Evolutionary conservation across 1,140 invertebrate genomes (phyloP), one percentile per base, ranked within the genome.

Genomic region (Teleopsis dalmanni): DNA sequence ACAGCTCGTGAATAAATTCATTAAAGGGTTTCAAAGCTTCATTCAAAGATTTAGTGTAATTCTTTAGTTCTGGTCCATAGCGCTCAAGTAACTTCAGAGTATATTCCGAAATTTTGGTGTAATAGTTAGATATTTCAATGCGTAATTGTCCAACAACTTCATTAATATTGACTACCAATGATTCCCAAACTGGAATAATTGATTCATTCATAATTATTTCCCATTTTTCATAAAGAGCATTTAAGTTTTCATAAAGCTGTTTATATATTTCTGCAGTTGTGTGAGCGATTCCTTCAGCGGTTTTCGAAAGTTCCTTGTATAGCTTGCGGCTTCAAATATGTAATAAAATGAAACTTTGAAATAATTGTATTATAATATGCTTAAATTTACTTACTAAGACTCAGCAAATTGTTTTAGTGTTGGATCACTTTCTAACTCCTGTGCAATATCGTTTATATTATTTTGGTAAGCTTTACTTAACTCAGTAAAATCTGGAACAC

Each of bases 341-440:
- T 29, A 43, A 16, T 16, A 19, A 40, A 26, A 46, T 21, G 36
- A 47, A 11, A 10, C 18, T 14, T 16, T 11, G 10, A 34, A 16
- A 34, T 21, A 22, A 25, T 13, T 23, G 23, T 41, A 41, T 35
- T n/a, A n/a, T 34, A 34, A 13, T 34, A 42, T 3, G 2, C 18
- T 40, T 23, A 9, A 31, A 23, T 14, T 9, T 37, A 55, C 64
- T 62, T 57, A 66, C 64, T 82, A 58, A n/a, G 73, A 68, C 27
- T 81, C 76, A n/a, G 76, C 73, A 13, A 84, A 73, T 49, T 83
- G 76, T 56, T 82, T 77, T 25, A 87, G 55, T 2, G 76, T 74
- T 46, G 83, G 78, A 57, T 87, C 85, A 19, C 74, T 73, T 21
- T 77, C 64, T 0, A 88, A 63, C 57, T 88, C 86, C 6, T 80